A percentile compares a stretch with the other conserved stretches of the same genome.
Evolutionary conservation across 1,140 invertebrate genomes (phyloP).

Genomic region (Pentalonia nigronervosa): DNA sequence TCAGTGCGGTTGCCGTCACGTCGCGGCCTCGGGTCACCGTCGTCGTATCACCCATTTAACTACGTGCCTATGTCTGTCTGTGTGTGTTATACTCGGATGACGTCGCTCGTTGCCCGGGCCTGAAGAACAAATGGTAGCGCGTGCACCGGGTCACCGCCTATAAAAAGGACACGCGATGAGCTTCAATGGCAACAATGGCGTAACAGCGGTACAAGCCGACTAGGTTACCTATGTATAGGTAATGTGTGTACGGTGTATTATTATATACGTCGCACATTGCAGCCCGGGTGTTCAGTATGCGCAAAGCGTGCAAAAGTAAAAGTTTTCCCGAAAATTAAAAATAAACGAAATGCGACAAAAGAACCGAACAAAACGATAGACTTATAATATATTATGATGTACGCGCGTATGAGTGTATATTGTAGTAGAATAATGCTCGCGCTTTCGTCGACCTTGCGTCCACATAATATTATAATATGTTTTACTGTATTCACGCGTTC

Average conservation of each 20-base stretch:
- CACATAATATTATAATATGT: neutral
- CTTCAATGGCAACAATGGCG: conserved; percentile 1
- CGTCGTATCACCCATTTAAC: neutral
- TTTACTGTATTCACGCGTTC: neutral
- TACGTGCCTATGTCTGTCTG: neutral
- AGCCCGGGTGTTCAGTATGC: conserved; percentile 33
- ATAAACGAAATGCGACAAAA: conserved; percentile 24
- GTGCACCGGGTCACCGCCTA: neutral
- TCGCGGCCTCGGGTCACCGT: neutral
- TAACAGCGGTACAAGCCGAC: neutral
- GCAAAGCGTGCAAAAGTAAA: conserved; percentile 48
- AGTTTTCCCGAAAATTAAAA: conserved; percentile 35
- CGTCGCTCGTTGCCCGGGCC: neutral
- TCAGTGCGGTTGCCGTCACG: neutral
- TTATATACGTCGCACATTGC: neutral
- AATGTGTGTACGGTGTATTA: neutral
- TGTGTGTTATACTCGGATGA: neutral
- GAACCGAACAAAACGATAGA: conserved; percentile 9
- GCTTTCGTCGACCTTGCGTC: conserved; percentile 57
- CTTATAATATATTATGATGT: neutral
- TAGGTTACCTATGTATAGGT: neutral
- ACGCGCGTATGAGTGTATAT: neutral
- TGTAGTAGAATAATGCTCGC: conserved; percentile 30
- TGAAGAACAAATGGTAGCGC: neutral
- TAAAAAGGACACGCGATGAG: neutral